Base-by-base conservation (phyloP, 2,113 vertebrate species). In the Hiodon alosoides region DNA sequence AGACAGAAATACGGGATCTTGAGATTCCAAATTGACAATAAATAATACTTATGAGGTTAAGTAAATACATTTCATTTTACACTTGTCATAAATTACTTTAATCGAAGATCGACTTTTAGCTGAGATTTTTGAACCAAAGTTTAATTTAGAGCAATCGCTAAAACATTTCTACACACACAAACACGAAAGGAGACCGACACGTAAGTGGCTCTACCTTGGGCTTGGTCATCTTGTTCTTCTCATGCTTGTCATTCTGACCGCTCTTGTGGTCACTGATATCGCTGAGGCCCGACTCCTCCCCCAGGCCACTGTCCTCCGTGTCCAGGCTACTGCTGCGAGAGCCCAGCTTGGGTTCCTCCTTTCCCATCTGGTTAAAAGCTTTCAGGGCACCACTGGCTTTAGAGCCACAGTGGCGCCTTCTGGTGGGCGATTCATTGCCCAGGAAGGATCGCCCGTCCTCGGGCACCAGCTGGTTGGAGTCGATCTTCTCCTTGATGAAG, bases 261-360 rank as follows among this genome's bases (percentile, higher is more conserved):
- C 11, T 51, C 74, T 81, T 85, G 1, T 65, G 4, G 10, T 91
- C 86, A 3, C 69, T 62, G 77, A 81, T 81, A 75, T 86, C 88
- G 1, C 85, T 89, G 59, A 85, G 78, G 2, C 76, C 78, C 0
- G 69, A 74, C 53, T 91, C 89, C 69, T 91, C 90, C 4, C 87
- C 91, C 11, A 89, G 76, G 1, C 86, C 89, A 17, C 89, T 90
- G 84, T 91, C 91, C 74, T 90, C 90, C 0, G 89, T 86, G 69
- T 92, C 91, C 7, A 86, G 46, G 10, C 89, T 89, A 83, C 86
- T 90, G 82, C 85, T 85, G 59, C 88, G 82, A 0, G 86, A 90
- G 9, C 80, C 81, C 71, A 72, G 3, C 74, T 83, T 86, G 71
- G n/a, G 85, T 5, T 89, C 86, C 50, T 84, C 84, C 59, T n/a